A percentile compares a stretch with the other conserved stretches of the same genome.
Evolutionary conservation across 2,888 invertebrate genomes (phyloP).

Genomic region (Andrena marginata): DNA sequence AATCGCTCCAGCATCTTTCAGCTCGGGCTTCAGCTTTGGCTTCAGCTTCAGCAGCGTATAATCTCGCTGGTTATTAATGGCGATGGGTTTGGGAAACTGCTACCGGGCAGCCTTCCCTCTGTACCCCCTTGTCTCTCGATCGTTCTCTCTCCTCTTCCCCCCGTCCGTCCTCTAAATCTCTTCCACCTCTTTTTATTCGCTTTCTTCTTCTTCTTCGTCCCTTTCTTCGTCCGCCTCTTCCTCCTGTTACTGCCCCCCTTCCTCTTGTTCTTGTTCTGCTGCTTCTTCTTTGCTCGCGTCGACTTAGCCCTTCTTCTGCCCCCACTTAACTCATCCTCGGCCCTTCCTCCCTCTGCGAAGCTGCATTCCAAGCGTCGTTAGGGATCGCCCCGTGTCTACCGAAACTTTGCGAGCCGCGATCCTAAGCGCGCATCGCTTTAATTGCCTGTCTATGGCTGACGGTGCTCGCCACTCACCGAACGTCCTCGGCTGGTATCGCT

Average conservation of each 20-base stretch:
- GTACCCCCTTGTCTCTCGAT: conserved; percentile 58
- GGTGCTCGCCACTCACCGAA: conserved; percentile 37
- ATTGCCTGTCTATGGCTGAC: conserved; percentile 73
- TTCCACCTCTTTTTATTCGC: conserved; percentile 52
- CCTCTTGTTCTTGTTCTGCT: conserved; percentile 52
- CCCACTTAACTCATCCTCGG: conserved; percentile 53
- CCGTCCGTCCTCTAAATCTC: conserved; percentile 54
- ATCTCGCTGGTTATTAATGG: conserved; percentile 85
- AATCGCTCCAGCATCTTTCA: conserved; percentile 40
- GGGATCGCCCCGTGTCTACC: conserved; percentile 66
- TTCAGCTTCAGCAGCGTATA: conserved; percentile 81
- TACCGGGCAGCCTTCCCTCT: conserved; percentile 82
- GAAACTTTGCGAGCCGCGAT: conserved; percentile 64
- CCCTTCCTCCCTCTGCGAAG: conserved; percentile 65
- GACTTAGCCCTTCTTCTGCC: conserved; percentile 46
- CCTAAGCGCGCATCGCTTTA: conserved; percentile 77
- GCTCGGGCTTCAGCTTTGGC: conserved; percentile 44
- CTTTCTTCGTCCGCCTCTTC: conserved; percentile 40
- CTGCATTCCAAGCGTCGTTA: conserved; percentile 81
- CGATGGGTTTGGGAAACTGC: conserved; percentile 85
- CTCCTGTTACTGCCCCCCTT: conserved; percentile 4
- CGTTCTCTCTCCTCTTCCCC: conserved; percentile 61
- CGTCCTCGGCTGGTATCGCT: conserved; percentile 52
- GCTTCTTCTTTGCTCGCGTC: conserved; percentile 32
- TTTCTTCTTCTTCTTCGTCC: conserved; percentile 23